phyloP scores from a whole-genome alignment of 2,888 invertebrate species.

The Nephrotoma appendiculata region DNA sequence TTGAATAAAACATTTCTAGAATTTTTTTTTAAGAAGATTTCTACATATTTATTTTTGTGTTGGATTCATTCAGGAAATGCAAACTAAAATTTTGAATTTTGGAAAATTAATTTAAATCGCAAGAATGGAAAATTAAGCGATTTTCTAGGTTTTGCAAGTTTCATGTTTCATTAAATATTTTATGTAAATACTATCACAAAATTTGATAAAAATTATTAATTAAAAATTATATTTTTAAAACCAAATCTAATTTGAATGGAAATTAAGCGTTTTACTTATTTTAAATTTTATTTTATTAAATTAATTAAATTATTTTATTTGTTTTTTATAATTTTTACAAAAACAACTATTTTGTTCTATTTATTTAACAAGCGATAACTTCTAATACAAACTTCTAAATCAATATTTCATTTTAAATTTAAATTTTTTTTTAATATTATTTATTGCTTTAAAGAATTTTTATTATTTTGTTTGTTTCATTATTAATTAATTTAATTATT shows the following conservation, averaged over 20 bases:
- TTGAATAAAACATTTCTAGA: neutral
- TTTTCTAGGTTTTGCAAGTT: neutral
- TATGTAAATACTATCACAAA: neutral
- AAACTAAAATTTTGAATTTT: neutral
- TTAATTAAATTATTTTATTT: neutral
- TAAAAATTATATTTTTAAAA: neutral
- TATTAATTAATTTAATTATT: neutral
- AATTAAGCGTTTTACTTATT: neutral
- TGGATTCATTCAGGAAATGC: neutral
- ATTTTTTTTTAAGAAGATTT: neutral
- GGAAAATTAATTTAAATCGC: neutral
- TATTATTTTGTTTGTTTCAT: neutral
- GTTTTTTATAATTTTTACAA: neutral
- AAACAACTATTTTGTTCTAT: neutral
- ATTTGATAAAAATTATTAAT: neutral
- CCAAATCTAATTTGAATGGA: neutral
- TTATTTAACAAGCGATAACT: neutral
- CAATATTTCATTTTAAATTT: neutral
- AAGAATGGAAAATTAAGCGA: neutral
- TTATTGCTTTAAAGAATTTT: neutral
- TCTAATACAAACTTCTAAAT: neutral
- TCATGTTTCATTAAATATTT: neutral
- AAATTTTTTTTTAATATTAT: neutral
- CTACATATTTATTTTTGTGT: neutral
- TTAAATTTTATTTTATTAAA: neutral